Evolutionary conservation across 1,140 invertebrate genomes (phyloP).

Genomic region (Meteorus sp.): DNA sequence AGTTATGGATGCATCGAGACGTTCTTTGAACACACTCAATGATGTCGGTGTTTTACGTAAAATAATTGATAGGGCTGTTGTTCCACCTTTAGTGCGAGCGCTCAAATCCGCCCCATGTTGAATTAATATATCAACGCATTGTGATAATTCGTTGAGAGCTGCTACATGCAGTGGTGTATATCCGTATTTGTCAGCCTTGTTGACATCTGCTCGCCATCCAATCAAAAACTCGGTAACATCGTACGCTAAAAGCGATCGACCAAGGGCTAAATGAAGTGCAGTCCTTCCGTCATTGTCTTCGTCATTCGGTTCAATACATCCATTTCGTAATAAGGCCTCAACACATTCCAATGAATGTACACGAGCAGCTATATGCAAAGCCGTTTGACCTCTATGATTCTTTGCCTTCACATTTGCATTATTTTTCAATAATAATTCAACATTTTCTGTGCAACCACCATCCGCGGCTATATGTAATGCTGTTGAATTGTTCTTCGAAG

Average conservation of each 20-base stretch:
- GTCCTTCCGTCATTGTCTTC: slow-evolving; percentile 78
- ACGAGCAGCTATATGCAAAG: slow-evolving; percentile 75
- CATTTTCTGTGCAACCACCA: slow-evolving; percentile 73
- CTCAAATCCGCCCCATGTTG: slow-evolving; percentile 83
- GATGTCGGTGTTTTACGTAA: slow-evolving; percentile 81
- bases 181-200: slow-evolving; percentile 83
- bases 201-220: slow-evolving; percentile 78
- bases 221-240: slow-evolving; percentile 76
- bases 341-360: slow-evolving; percentile 78
- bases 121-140: slow-evolving; percentile 80
- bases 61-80: slow-evolving; percentile 79
- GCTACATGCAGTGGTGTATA: slow-evolving; percentile 88
- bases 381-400: slow-evolving; percentile 76
- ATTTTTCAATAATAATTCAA: slow-evolving; percentile 71
- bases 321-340: slow-evolving; percentile 71
- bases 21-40: slow-evolving; percentile 73
- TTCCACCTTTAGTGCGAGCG: slow-evolving; percentile 79
- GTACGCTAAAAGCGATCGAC: slow-evolving; percentile 73
- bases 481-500: slow-evolving; percentile 68
- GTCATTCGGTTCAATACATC: slow-evolving; percentile 72
- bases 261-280: slow-evolving; percentile 75
- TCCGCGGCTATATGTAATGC: slow-evolving; percentile 80
- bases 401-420: slow-evolving; percentile 71
- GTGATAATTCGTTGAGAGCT: slow-evolving; percentile 80
- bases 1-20: slow-evolving; percentile 76